Conservation (phyloP, 1,140 invertebrate species). For the Conopomorpha cramerella region DNA sequence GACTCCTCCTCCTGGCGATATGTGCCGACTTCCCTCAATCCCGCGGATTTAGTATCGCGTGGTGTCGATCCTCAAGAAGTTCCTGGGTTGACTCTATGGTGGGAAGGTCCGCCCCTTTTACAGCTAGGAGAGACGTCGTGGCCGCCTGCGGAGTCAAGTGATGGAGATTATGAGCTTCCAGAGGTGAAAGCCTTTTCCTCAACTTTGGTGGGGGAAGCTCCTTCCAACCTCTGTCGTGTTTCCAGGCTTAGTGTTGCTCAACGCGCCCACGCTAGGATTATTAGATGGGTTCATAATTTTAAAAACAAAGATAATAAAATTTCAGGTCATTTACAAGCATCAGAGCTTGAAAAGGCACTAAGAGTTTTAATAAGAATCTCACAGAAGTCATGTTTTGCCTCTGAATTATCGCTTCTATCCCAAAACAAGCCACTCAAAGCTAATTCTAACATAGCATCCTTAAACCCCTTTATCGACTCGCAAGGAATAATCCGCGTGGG, state of each 20-base stretch:
- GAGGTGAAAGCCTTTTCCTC: not conserved
- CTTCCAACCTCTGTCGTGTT: not conserved
- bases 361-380: not conserved
- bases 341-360: not conserved
- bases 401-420: not conserved
- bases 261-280: not conserved
- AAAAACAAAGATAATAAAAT: not conserved
- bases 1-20: not conserved
- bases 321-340: not conserved
- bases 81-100: not conserved
- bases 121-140: not conserved
- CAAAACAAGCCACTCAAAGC: not conserved
- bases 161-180: too few species aligned
- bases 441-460: not conserved
- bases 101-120: not conserved
- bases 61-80: not conserved
- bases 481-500: not conserved
- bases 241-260: not conserved
- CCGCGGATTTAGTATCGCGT: not conserved
- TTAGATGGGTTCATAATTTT: slow-evolving; percentile 1
- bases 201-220: not conserved
- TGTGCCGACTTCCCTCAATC: slow-evolving; percentile 1
- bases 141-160: not conserved
- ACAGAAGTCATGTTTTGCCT: not conserved
- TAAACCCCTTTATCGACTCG: slow-evolving; percentile 1